Conservation (phyloP, 2,113 vertebrate species). For the Sapayoa aenigma region DNA sequence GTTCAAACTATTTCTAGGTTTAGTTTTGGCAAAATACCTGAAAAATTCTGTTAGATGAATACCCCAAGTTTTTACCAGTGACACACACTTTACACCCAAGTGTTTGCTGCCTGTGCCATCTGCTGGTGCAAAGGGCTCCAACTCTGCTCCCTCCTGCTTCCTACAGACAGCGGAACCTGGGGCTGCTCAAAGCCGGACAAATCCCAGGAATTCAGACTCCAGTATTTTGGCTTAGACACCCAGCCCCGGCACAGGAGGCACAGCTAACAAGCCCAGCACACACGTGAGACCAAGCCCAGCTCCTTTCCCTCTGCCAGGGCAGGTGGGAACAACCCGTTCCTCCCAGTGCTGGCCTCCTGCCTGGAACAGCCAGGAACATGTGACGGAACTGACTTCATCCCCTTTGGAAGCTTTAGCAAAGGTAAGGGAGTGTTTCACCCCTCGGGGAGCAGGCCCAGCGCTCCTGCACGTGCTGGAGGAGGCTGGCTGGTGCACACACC, state of each 20-base stretch:
- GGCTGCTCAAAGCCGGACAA: not conserved
- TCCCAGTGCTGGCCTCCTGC: not conserved
- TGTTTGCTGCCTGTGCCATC: conserved; percentile 23
- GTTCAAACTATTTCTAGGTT: not conserved
- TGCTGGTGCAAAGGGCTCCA: not conserved
- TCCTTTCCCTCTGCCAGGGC: not conserved
- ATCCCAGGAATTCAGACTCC: not conserved
- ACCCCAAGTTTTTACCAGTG: not conserved
- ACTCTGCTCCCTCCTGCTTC: not conserved
- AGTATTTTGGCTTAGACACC: not conserved
- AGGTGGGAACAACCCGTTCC: conserved; percentile 22
- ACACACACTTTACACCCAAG: fast-evolving
- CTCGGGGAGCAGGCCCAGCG: not conserved
- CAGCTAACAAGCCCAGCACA: not conserved
- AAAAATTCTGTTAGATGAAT: fast-evolving
- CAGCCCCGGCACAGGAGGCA: not conserved
- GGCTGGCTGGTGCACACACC: fast-evolving
- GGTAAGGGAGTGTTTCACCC: not conserved
- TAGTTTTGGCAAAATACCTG: not conserved
- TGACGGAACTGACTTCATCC: not conserved
- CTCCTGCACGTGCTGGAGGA: not conserved
- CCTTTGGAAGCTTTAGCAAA: not conserved
- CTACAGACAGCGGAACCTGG: too few species aligned
- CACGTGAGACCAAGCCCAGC: not conserved
- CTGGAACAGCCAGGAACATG: not conserved